Evolutionary conservation across 2,888 invertebrate species (phyloP), one percentile per base, ranked within the genome.

Genomic region (Allophyes oxyacanthae): DNA sequence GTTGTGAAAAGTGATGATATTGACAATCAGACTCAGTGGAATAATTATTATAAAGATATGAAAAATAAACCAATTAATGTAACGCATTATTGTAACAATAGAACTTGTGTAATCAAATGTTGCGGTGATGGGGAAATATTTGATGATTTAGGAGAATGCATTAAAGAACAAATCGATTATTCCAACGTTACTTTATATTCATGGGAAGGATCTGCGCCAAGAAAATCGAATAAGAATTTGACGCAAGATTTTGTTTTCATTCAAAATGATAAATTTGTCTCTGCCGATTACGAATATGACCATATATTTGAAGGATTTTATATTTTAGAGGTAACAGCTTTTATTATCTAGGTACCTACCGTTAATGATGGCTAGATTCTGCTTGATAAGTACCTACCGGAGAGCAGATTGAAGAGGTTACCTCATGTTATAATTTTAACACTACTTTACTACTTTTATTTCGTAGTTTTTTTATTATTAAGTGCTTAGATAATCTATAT

Each of bases 261-360:
- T 7, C 13, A 8, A 33, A 63, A 62, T 40, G 2, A 10, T 4
- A 52, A 28, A 42, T 14, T 51, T 0, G 14, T 5, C 0, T 10
- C 7, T 5, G 0, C 0, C 0, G n/a, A 6, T 0, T 63, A 63
- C 33, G 45, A 40, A 10, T 42, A 28, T 1, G 33, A 14, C 7
- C 14, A 45, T 6, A 3, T 2, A 2, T 10, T 0, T 33, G 20
- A 28, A 10, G 9, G 6, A 2, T 68, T 37, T 41, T 26, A 26
- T 30, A 42, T 68, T 34, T 6, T 52, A 26, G 68, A 62, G 53
- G 63, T 63, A 51, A 30, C 5, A 25, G 0, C 28, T 56, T 38
- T 30, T 15, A 0, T 28, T 13, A 20, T 20, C 14, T 42, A 6
- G 1, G 10, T 10, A 20, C 10, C n/a, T 20, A 30, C 14, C n/a